Conservation (phyloP, 2,113 vertebrate genomes). For the Rhinogobius similis region DNA sequence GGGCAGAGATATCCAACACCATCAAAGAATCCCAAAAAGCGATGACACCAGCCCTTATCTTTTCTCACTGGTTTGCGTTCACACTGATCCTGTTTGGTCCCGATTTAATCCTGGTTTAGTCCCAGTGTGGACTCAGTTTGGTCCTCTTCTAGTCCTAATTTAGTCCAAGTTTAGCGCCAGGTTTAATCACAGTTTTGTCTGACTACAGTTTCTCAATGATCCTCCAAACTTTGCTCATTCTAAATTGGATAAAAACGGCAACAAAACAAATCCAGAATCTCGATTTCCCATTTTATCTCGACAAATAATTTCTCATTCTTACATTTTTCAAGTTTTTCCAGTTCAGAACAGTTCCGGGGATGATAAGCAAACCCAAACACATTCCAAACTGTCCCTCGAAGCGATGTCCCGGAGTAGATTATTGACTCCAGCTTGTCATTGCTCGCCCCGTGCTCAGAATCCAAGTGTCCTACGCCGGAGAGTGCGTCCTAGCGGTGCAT, state of each 20-base stretch:
- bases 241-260: neutral
- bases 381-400: conserved; percentile 22
- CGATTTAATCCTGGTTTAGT: neutral
- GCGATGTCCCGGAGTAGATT: conserved; percentile 57
- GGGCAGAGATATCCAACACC: too few relatives aligned
- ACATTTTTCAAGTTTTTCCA: neutral
- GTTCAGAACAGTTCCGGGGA: neutral
- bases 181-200: too few relatives aligned
- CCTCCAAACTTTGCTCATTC: neutral
- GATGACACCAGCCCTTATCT: too few relatives aligned
- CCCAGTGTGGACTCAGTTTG: neutral
- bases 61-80: too few relatives aligned
- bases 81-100: too few relatives aligned
- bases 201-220: too few relatives aligned
- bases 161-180: neutral
- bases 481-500: conserved; percentile 14
- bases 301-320: neutral
- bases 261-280: conserved; percentile 27
- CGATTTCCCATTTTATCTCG: neutral
- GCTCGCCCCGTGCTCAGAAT: conserved; percentile 21
- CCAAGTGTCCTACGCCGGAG: conserved; percentile 40
- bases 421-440: conserved; percentile 39
- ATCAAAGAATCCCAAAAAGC: too few relatives aligned
- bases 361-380: conserved; percentile 9
- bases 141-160: neutral